These are phyloP conservation scores for Daubentonia madagascariensis DNA, from an alignment of 2,113 vertebrate species.

Conservation along the genomic window DNA sequence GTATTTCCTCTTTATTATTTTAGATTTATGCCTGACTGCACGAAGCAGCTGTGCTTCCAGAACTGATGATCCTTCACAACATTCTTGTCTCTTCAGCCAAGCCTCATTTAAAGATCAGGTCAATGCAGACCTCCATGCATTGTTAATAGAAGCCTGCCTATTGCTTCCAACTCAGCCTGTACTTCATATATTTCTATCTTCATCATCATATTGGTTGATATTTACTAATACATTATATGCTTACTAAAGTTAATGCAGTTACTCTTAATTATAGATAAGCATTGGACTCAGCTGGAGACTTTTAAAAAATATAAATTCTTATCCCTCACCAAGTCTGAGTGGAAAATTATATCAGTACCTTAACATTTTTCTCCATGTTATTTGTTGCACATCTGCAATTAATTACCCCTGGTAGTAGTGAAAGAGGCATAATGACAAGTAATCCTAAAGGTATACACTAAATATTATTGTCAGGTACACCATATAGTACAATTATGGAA, in stretches of 20 bases:
- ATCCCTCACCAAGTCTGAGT: background rate
- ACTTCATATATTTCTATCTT: background rate
- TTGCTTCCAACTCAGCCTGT: background rate
- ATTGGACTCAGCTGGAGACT: background rate
- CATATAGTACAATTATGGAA: fast-evolving
- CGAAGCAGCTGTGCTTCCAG: background rate
- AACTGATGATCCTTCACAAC: background rate
- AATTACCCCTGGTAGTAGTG: background rate
- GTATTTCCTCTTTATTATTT: background rate
- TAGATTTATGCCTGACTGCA: background rate
- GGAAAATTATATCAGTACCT: background rate
- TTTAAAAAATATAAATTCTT: background rate
- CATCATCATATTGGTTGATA: background rate
- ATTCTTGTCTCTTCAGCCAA: background rate
- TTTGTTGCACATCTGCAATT: background rate
- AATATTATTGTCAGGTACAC: background rate
- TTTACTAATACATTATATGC: background rate
- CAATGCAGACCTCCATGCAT: background rate
- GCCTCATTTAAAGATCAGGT: background rate
- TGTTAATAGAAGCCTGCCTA: background rate
- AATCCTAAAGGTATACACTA: background rate
- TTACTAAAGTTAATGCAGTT: background rate
- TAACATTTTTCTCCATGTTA: background rate
- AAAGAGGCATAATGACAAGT: background rate
- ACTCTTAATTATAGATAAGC: background rate